Evolutionary conservation across 2,888 invertebrate species (phyloP).

Genomic region (Cephus nigrinus): DNA sequence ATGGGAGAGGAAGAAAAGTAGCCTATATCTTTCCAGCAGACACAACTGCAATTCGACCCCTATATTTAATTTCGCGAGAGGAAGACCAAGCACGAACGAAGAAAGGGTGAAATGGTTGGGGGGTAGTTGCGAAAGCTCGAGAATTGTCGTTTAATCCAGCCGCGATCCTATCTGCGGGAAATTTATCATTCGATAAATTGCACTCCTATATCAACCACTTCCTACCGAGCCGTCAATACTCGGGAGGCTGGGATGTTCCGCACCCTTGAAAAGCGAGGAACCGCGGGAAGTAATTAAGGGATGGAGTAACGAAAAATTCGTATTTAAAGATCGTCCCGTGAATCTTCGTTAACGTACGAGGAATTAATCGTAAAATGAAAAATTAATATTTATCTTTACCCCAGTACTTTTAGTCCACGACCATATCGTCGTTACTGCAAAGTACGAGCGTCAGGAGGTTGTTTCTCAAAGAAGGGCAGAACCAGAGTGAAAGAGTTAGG

Average conservation of each 20-base stretch:
- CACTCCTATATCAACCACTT: conserved; percentile 53
- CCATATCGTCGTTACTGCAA: neutral
- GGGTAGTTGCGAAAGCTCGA: conserved; percentile 35
- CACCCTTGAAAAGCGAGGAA: conserved; percentile 9
- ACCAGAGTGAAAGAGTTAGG: conserved; percentile 22
- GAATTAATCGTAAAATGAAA: neutral
- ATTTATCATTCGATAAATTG: conserved; percentile 66
- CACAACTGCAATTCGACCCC: conserved; percentile 58
- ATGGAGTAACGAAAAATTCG: neutral
- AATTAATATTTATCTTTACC: neutral
- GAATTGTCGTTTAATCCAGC: conserved; percentile 65
- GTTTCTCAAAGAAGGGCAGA: neutral
- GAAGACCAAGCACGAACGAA: conserved; percentile 28
- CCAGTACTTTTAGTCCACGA: neutral
- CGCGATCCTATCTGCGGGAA: conserved; percentile 62
- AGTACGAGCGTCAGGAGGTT: neutral
- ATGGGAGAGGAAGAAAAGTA: conserved; percentile 27
- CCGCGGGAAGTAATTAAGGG: neutral
- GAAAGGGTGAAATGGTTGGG: conserved; percentile 22
- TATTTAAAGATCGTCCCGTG: neutral
- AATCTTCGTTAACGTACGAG: neutral
- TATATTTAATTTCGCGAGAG: conserved; percentile 61
- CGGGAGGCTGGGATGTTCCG: conserved; percentile 37
- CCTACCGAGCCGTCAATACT: conserved; percentile 48
- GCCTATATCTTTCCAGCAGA: conserved; percentile 51